Conservation (phyloP, 2,113 vertebrate species). For the Noctilio leporinus region DNA sequence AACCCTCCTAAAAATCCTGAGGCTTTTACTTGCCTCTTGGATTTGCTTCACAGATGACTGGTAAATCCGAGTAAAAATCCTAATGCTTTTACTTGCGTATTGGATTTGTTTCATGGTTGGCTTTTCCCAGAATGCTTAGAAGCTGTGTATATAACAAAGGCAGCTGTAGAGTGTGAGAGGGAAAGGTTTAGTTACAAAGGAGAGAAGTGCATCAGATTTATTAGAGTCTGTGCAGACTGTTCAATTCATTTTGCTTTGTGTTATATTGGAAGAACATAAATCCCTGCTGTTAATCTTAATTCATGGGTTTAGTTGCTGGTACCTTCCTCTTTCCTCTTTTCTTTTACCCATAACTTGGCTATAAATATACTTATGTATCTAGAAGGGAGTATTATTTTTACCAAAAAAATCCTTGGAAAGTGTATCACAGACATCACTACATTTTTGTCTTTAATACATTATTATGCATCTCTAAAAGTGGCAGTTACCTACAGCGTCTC, state of each 20-base stretch:
- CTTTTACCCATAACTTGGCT: not conserved
- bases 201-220: not conserved
- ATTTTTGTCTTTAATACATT: not conserved
- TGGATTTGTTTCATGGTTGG: not conserved
- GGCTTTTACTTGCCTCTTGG: not conserved
- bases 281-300: not conserved
- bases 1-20: not conserved
- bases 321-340: not conserved
- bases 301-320: not conserved
- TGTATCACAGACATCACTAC: not conserved
- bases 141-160: not conserved
- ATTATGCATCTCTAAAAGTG: not conserved
- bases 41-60: not conserved
- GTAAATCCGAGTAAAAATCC: not conserved
- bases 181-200: not conserved
- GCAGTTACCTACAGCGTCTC: not conserved
- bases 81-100: not conserved
- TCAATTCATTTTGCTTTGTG: not conserved
- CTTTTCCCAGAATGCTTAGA: not conserved
- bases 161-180: not conserved
- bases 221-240: not conserved
- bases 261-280: not conserved
- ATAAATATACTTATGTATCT: not conserved
- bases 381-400: not conserved
- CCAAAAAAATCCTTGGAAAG: not conserved